Percentiles rank a stretch among this genome's conserved stretches.
Conservation (phyloP, 64 coral and sea anemone genomes). For the Porites lutea region DNA sequence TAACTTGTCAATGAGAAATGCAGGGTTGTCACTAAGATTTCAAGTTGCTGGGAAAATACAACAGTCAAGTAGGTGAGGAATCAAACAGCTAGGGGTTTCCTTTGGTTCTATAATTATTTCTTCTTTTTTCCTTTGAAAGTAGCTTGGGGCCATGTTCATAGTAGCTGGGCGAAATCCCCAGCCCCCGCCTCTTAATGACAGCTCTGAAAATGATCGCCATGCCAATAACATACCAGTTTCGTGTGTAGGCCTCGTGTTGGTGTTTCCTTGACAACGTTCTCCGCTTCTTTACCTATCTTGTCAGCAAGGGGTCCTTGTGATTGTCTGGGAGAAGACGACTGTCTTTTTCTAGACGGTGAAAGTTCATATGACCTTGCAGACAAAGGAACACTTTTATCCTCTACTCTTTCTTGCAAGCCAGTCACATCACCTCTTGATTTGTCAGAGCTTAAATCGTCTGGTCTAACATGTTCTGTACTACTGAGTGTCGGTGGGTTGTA, state of each 20-base stretch:
- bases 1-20: no score
- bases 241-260: neutral
- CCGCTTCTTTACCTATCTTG: slow-evolving; percentile 55
- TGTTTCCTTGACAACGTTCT: neutral
- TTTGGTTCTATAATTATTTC: no score
- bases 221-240: neutral
- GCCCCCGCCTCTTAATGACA: no score
- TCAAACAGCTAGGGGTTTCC: no score
- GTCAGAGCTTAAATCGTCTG: neutral
- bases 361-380: slow-evolving; percentile 65
- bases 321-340: slow-evolving; percentile 55
- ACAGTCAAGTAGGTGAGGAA: no score
- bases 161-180: no score
- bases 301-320: slow-evolving; percentile 68
- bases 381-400: neutral
- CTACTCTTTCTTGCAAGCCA: neutral
- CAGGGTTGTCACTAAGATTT: no score
- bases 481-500: neutral
- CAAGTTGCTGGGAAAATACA: no score
- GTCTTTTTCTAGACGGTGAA: slow-evolving; percentile 60
- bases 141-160: no score
- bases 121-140: no score
- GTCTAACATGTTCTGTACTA: neutral
- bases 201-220: no score
- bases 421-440: neutral